These are phyloP conservation scores for Holotrichia oblita DNA, from an alignment of 1,140 invertebrate species.

Conservation along the genomic window DNA sequence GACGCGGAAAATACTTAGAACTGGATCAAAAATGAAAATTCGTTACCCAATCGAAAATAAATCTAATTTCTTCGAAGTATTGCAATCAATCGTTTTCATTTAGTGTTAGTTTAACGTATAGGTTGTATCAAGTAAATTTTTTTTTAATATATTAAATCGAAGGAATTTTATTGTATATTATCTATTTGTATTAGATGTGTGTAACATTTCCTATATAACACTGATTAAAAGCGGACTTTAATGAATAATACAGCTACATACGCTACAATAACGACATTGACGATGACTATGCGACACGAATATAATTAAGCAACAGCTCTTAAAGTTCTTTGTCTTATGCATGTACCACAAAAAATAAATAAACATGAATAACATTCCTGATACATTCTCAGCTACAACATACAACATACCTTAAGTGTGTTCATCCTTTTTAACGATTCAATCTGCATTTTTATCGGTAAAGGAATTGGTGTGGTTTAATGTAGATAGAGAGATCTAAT, in stretches of 20 bases:
- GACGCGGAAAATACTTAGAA: no score
- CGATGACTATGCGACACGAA: background rate
- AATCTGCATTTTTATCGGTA: no score
- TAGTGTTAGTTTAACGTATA: no score
- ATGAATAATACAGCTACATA: conserved; percentile 6
- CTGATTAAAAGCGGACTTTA: conserved; percentile 9
- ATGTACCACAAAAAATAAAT: conserved; percentile 8
- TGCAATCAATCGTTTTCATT: no score
- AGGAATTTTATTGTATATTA: background rate
- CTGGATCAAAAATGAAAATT: no score
- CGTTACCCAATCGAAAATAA: no score
- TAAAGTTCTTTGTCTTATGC: conserved; percentile 24
- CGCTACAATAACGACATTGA: conserved; percentile 32
- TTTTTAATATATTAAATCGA: no score
- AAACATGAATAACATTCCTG: conserved; percentile 15
- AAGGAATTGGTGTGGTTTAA: no score
- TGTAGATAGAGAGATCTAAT: no score
- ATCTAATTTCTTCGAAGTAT: no score
- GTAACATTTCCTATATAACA: conserved; percentile 23
- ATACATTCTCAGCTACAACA: conserved; percentile 3
- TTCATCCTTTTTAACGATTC: no score
- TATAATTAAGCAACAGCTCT: conserved; percentile 9
- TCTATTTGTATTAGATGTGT: background rate
- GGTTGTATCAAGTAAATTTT: no score
- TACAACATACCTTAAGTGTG: background rate